Evolutionary conservation across 2,113 vertebrate species (phyloP), one percentile per base, ranked within the genome.

Genomic region (Aptenodytes patagonicus): DNA sequence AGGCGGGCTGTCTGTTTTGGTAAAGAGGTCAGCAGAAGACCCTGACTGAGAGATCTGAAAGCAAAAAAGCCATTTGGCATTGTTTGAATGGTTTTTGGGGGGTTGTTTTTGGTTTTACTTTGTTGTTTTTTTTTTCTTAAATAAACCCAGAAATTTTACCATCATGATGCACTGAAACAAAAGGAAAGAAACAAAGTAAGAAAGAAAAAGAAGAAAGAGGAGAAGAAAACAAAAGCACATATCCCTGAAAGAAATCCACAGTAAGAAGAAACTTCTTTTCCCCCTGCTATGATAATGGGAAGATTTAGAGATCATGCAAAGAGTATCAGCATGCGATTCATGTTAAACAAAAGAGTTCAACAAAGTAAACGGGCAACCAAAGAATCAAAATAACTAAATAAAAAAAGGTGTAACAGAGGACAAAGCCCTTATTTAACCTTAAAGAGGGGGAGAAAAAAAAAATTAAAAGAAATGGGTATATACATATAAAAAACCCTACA

Each of bases 1-100:
- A 96, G 96, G 98, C 66, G 95, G 97, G 95, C 98, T 96, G 94
- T 98, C 98, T 97, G 98, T 96, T 98, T 98, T 98, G 95, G 97
- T 98, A 97, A 99, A 98, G 97, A 98, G 97, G 96, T 98, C 98
- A 96, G 97, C 98, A 95, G 98, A 97, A 96, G 98, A 97, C 97
- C 98, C 98, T 96, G 99, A 98, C 76, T 98, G 98, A 97, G 98
- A 98, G 96, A 99, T 99, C 99, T 99, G 99, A 98, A 98, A 99
- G 98, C 98, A 99, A 98, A 99, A 99, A 98, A 98, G 90, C 98
- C 98, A 73, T 98, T 96, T 98, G 98, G 97, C 97, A 93, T 95
- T 89, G 98, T 97, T 97, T 98, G 97, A 98, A 97, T 4, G 46
- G 15, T 46, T 90, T 71, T 69, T 7, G 8, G 11, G 42, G 75